phyloP scores from a whole-genome alignment of 2,797 vertebrate genomes.

The Erpetoichthys calabaricus region DNA sequence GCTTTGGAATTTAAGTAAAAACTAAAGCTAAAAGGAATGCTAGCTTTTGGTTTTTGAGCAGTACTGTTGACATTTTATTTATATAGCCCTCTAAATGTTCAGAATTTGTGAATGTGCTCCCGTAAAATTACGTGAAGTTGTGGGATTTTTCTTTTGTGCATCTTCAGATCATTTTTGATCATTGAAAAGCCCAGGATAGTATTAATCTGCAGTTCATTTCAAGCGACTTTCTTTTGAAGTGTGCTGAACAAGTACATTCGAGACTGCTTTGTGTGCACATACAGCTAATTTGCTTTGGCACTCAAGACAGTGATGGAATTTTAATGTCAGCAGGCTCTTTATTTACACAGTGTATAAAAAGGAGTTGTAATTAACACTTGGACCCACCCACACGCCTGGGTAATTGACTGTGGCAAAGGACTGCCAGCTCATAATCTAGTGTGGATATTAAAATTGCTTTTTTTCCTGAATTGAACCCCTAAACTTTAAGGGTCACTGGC shows the following conservation, averaged over 20 bases:
- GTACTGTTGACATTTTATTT: too few species aligned
- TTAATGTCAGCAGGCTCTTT: slow-evolving; percentile 98
- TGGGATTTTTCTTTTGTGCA: too few species aligned
- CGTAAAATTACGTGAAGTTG: too few species aligned
- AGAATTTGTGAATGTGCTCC: too few species aligned
- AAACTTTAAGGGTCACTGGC: slow-evolving; percentile 69
- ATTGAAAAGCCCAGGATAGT: too few species aligned
- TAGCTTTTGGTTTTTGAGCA: too few species aligned
- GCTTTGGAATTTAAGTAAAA: slow-evolving; percentile 27
- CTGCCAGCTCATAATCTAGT: slow-evolving; percentile 84
- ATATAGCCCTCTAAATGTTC: too few species aligned
- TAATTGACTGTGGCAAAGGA: slow-evolving; percentile 99
- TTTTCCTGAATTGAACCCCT: slow-evolving; percentile 64
- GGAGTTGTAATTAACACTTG: slow-evolving; percentile 97
- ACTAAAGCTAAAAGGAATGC: too few species aligned
- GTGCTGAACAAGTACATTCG: slow-evolving; percentile 25
- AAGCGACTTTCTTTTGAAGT: too few species aligned
- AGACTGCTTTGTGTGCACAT: slow-evolving; percentile 17
- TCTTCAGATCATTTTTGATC: too few species aligned
- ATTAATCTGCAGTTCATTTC: too few species aligned
- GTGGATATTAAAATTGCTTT: slow-evolving; percentile 86
- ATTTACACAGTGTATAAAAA: slow-evolving; percentile 91
- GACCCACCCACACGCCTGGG: slow-evolving; percentile 86
- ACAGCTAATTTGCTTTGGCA: slow-evolving; percentile 64
- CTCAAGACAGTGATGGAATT: slow-evolving; percentile 88